Conservation (phyloP, 2,113 vertebrate genomes). For the Sphaerodactylus townsendi region DNA sequence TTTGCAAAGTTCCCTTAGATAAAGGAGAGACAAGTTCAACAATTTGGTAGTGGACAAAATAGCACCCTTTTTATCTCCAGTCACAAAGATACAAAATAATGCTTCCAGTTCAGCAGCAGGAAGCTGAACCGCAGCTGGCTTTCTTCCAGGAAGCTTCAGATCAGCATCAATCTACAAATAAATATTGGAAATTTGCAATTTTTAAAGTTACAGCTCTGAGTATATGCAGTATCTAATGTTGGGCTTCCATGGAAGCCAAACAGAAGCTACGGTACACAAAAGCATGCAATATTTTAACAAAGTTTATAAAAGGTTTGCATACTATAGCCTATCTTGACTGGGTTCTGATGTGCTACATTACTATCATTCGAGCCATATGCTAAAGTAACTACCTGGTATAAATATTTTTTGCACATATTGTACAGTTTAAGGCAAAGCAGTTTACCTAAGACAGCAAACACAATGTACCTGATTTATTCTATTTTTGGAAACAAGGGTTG, state of each 20-base stretch:
- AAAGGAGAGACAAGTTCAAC: background rate
- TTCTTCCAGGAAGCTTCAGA: background rate
- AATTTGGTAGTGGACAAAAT: background rate
- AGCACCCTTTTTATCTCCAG: background rate
- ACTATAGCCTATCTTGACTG: constrained; percentile 21
- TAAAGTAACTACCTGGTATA: constrained; percentile 12
- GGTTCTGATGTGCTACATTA: constrained; percentile 36
- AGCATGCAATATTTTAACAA: constrained; percentile 4
- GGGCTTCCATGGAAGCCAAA: constrained; percentile 38
- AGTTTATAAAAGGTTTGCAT: constrained; percentile 14
- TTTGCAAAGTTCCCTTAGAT: background rate
- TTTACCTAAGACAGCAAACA: constrained; percentile 35
- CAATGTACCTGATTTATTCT: constrained; percentile 41
- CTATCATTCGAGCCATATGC: constrained; percentile 45
- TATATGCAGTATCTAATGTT: background rate
- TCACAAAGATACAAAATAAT: background rate
- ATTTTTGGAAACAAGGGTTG: constrained; percentile 30
- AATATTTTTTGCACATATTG: background rate
- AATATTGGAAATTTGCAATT: background rate
- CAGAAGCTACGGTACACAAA: constrained; percentile 33
- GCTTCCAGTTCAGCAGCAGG: background rate
- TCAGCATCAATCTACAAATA: background rate
- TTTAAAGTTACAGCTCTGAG: background rate
- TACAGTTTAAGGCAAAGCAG: background rate
- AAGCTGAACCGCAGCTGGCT: background rate